Conservation (phyloP, 2,113 vertebrate genomes). For the Odontophorus gujanensis region DNA sequence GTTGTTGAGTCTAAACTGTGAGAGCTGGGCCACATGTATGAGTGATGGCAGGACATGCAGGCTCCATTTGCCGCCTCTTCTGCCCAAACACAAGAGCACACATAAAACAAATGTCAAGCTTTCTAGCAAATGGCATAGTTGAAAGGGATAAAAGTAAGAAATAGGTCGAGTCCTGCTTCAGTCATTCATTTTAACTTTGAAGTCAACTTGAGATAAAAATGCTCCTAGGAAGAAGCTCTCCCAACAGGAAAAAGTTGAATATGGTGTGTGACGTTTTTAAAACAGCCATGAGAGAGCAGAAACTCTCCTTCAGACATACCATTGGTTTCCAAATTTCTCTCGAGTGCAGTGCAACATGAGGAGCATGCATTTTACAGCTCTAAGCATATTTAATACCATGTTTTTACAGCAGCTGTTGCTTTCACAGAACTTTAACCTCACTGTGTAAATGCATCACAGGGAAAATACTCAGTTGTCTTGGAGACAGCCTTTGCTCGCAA, state of each 20-base stretch:
- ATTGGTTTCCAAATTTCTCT: constrained; percentile 50
- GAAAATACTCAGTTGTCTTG: constrained; percentile 80
- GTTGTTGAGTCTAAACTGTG: neutral
- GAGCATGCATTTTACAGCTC: constrained; percentile 69
- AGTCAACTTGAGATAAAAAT: neutral
- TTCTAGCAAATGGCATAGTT: neutral
- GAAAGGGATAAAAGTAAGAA: neutral
- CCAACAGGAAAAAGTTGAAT: constrained; percentile 22
- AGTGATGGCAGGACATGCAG: neutral
- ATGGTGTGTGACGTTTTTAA: neutral
- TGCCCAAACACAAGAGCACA: neutral
- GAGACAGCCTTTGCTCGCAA: constrained; percentile 76
- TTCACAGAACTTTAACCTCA: constrained; percentile 90
- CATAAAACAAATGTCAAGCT: neutral
- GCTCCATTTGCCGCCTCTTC: neutral
- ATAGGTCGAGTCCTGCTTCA: neutral
- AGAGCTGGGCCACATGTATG: neutral
- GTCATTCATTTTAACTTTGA: constrained; percentile 9
- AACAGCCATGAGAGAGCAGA: constrained; percentile 11
- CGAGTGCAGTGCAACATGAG: constrained; percentile 20
- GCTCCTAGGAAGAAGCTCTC: neutral
- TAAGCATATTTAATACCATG: constrained; percentile 81
- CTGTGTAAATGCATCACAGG: constrained; percentile 80
- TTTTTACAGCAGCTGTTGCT: constrained; percentile 94
- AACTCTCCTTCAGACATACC: constrained; percentile 32